These are phyloP conservation scores for Crocallis elinguaria DNA, from an alignment of 2,888 invertebrate species.

Conservation along the genomic window DNA sequence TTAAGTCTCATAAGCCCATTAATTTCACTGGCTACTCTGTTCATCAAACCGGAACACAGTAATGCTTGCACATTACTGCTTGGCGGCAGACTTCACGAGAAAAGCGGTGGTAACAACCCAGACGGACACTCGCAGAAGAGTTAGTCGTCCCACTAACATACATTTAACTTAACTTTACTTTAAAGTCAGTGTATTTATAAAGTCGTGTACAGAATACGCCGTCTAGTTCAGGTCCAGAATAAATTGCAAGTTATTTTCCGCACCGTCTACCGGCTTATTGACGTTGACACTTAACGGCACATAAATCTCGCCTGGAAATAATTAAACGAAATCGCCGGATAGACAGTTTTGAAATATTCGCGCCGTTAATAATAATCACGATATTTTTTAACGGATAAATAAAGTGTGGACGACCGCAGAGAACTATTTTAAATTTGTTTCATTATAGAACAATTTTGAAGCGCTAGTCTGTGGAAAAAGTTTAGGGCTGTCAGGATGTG, in stretches of 20 bases:
- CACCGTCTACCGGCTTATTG: slow-evolving; percentile 68
- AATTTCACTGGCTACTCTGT: too few species aligned
- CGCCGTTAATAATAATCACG: slow-evolving; percentile 7
- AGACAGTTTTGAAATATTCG: slow-evolving; percentile 51
- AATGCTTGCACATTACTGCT: too few species aligned
- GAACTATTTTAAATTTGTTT: too few species aligned
- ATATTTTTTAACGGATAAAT: background rate
- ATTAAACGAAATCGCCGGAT: slow-evolving; percentile 62
- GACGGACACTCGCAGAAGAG: background rate
- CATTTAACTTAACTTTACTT: too few species aligned
- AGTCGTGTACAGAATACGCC: slow-evolving; percentile 43
- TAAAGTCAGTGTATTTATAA: slow-evolving; percentile 12
- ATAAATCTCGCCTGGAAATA: slow-evolving; percentile 71
- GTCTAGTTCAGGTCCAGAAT: slow-evolving; percentile 53
- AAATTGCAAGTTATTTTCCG: slow-evolving; percentile 78
- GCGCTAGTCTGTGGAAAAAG: too few species aligned
- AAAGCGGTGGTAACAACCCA: too few species aligned
- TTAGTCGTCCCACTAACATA: background rate
- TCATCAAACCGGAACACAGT: too few species aligned
- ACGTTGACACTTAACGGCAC: slow-evolving; percentile 74
- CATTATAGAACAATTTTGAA: too few species aligned
- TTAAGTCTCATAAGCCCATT: too few species aligned
- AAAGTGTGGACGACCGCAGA: background rate
- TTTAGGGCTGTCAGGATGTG: too few species aligned
- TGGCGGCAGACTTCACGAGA: too few species aligned